Conservation (phyloP, 2,113 vertebrate species). For the Hydrochoerus hydrochaeris region DNA sequence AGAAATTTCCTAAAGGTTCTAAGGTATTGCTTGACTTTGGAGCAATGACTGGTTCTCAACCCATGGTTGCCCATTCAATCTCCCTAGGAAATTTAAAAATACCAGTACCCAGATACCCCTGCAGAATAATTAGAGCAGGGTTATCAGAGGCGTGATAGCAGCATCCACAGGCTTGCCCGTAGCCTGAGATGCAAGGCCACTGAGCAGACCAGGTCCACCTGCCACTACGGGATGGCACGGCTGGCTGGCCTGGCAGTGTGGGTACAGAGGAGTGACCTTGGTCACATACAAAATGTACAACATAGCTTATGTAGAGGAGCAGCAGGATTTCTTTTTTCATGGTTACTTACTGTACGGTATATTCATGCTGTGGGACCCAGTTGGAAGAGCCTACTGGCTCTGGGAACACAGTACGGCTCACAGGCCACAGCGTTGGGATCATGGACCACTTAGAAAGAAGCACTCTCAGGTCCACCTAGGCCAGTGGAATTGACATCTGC, state of each 20-base stretch:
- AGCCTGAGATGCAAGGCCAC: not conserved
- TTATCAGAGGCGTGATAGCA: not conserved
- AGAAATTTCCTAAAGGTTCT: constrained; percentile 32
- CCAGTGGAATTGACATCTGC: not conserved
- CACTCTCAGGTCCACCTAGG: not conserved
- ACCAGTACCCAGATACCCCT: rapidly evolving
- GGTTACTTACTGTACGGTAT: no score
- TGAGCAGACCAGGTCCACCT: not conserved
- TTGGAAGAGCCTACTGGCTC: not conserved
- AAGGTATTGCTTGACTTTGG: not conserved
- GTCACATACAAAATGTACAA: not conserved
- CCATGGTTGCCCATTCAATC: not conserved
- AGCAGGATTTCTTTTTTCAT: not conserved
- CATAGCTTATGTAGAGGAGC: not conserved
- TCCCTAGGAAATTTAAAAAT: not conserved
- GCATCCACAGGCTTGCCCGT: not conserved
- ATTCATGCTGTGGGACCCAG: not conserved
- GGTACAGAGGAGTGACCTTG: no score
- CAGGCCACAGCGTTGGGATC: rapidly evolving
- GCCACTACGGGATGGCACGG: rapidly evolving
- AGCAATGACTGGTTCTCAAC: not conserved
- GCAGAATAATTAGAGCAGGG: not conserved
- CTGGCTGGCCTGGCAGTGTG: not conserved
- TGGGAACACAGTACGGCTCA: rapidly evolving
- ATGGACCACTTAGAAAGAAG: not conserved